phyloP scores from a whole-genome alignment of 2,888 invertebrate genomes.

The Aphodius granarius region DNA sequence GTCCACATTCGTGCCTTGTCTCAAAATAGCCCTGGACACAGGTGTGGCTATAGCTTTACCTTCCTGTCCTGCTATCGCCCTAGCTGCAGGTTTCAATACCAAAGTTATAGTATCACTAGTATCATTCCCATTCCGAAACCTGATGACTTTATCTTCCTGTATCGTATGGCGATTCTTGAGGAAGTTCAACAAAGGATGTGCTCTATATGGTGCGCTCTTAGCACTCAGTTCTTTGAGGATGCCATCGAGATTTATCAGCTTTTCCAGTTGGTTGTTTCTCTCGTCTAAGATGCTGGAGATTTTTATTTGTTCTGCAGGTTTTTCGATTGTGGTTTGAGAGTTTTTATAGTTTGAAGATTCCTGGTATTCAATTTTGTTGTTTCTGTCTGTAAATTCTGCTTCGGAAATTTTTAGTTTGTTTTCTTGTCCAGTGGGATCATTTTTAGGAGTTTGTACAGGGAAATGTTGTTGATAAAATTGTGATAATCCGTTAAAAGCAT shows the following conservation, averaged over 20 bases:
- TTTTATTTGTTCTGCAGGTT: constrained; percentile 17
- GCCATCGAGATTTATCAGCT: constrained; percentile 9
- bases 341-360: constrained; percentile 2
- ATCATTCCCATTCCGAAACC: constrained; percentile 37
- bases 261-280: constrained; percentile 8
- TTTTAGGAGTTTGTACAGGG: not conserved
- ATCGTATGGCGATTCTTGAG: constrained; percentile 46
- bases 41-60: constrained; percentile 74
- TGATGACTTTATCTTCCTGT: constrained; percentile 39
- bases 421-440: not conserved
- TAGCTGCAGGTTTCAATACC: constrained; percentile 67
- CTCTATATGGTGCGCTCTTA: constrained; percentile 41
- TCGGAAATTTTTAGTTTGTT: not conserved
- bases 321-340: not conserved
- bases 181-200: constrained; percentile 46
- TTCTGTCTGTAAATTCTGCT: not conserved
- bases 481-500: not conserved
- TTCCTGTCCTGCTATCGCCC: constrained; percentile 65
- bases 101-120: constrained; percentile 49
- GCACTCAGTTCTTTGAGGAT: constrained; percentile 16
- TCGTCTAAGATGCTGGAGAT: constrained; percentile 16
- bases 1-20: constrained; percentile 62
- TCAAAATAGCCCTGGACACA: constrained; percentile 65
- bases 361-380: not conserved
- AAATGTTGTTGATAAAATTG: not conserved